Conservation (phyloP, 2,797 vertebrate genomes). For the Anguilla anguilla region DNA sequence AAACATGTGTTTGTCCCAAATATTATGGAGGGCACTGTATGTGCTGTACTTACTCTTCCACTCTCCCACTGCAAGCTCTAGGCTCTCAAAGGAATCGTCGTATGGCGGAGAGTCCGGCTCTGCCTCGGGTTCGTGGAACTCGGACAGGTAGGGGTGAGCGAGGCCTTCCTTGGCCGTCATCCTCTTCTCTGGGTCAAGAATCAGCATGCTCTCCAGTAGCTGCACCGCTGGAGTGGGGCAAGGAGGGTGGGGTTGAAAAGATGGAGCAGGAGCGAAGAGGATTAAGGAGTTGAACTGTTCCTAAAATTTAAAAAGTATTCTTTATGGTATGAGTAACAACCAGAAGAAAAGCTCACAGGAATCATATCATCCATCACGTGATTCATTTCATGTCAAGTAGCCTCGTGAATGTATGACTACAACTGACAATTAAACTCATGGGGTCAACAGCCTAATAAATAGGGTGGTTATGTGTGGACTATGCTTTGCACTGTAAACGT, state of each 20-base stretch:
- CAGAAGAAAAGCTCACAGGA: not conserved
- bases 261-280: not conserved
- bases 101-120: constrained; percentile 72
- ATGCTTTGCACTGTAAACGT: not conserved
- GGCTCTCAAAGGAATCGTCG: constrained; percentile 81
- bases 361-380: not conserved
- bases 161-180: constrained; percentile 72
- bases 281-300: not conserved
- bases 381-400: not conserved
- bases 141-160: constrained; percentile 71
- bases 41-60: constrained; percentile 76
- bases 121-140: constrained; percentile 74
- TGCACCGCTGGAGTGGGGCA: constrained; percentile 60
- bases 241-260: not conserved
- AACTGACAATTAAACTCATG: not conserved
- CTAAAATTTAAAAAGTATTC: not conserved
- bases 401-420: not conserved
- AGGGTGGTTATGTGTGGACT: not conserved
- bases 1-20: not conserved
- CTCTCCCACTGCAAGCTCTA: constrained; percentile 74
- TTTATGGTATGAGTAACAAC: not conserved
- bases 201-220: constrained; percentile 77
- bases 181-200: constrained; percentile 76
- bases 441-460: not conserved
- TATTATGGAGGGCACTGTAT: not conserved